Conservation (phyloP, 2,113 vertebrate species). For the Miniopterus natalensis region DNA sequence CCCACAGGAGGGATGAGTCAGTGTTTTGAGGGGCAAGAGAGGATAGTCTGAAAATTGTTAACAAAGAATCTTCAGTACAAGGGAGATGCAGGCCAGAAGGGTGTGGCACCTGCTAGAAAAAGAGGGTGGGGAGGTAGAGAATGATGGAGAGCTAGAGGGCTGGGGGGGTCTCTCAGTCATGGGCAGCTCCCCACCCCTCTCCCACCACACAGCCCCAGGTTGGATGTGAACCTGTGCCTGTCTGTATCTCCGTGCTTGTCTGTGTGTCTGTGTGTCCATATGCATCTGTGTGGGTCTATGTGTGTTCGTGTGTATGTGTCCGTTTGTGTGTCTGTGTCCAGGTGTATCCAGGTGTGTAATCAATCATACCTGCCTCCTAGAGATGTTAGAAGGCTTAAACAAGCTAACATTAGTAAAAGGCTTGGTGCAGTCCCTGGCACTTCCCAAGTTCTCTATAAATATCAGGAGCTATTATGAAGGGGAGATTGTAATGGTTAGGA, state of each 20-base stretch:
- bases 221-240: neutral
- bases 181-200: fast-evolving
- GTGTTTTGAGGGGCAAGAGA: neutral
- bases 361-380: neutral
- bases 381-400: neutral
- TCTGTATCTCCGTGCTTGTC: neutral
- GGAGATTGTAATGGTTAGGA: neutral
- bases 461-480: neutral
- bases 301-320: neutral
- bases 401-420: neutral
- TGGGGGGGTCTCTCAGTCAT: neutral
- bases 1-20: neutral
- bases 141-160: neutral
- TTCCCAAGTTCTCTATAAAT: neutral
- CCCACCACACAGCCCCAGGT: no score
- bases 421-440: neutral
- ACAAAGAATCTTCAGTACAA: neutral
- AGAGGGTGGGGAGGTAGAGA: neutral
- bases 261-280: neutral
- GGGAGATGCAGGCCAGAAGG: neutral
- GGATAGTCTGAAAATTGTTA: neutral
- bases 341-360: neutral
- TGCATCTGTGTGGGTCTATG: neutral
- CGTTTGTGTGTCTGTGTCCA: neutral
- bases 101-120: neutral